Percentiles rank a stretch among this genome's conserved stretches.
Evolutionary conservation across 2,113 vertebrate species (phyloP).

Genomic region (Athene noctua): DNA sequence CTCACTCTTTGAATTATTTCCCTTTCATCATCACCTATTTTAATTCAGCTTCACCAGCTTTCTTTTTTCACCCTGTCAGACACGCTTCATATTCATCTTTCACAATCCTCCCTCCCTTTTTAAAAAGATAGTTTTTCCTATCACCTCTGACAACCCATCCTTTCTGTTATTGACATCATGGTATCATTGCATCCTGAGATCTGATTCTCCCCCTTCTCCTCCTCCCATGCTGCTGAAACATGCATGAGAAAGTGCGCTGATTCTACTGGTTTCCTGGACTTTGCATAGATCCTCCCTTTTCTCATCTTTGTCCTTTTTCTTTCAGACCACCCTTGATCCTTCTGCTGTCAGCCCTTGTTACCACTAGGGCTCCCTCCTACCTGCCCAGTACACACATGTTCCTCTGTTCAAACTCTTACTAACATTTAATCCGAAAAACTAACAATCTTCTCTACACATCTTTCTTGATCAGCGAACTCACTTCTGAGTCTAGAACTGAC

Average conservation of each 20-base stretch:
- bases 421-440: not conserved
- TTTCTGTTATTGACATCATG: not conserved
- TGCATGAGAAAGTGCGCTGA: not conserved
- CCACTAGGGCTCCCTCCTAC: not conserved
- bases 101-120: not conserved
- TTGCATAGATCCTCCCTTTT: not conserved
- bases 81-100: not conserved
- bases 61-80: conserved; percentile 27
- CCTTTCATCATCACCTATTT: not conserved
- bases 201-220: not conserved
- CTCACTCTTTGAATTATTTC: not conserved
- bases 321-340: not conserved
- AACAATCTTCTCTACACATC: not conserved
- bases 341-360: not conserved
- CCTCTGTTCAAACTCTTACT: not conserved
- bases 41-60: not conserved
- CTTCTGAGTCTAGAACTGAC: not conserved
- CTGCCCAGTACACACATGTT: not conserved
- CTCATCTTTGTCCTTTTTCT: not conserved
- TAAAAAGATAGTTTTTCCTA: not conserved
- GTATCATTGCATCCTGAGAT: not conserved
- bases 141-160: conserved; percentile 8
- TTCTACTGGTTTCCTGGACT: not conserved
- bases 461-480: not conserved
- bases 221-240: not conserved